phyloP scores from a whole-genome alignment of 2,113 vertebrate species.

The Cottus gobio region DNA sequence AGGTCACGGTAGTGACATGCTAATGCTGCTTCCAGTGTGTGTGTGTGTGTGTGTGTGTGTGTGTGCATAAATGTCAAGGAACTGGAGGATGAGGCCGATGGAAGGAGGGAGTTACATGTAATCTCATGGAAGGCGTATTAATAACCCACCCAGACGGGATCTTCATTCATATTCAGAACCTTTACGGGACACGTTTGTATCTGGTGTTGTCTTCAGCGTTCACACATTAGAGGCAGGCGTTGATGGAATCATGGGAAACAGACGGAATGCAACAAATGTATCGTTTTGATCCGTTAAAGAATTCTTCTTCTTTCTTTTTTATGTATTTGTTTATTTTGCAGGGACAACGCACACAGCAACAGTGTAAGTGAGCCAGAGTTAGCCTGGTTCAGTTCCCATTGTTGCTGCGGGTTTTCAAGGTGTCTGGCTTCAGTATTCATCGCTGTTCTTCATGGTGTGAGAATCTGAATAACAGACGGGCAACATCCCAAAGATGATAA shows the following conservation, averaged over 20 bases:
- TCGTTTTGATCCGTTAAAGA: too few species aligned
- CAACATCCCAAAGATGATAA: constrained; percentile 34
- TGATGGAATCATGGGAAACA: too few species aligned
- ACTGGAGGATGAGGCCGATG: constrained; percentile 31
- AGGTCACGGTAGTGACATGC: constrained; percentile 78
- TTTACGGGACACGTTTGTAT: too few species aligned
- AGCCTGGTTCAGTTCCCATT: too few species aligned
- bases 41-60: constrained; percentile 3
- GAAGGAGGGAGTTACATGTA: constrained; percentile 4
- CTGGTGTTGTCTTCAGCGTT: too few species aligned
- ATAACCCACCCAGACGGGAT: not conserved
- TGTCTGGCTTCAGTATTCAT: not conserved
- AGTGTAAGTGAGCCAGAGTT: too few species aligned
- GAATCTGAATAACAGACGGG: constrained; percentile 32
- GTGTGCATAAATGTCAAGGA: constrained; percentile 47
- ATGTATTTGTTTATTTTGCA: too few species aligned
- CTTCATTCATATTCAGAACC: not conserved
- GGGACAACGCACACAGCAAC: too few species aligned
- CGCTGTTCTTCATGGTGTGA: constrained; percentile 38
- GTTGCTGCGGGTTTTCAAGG: constrained; percentile 12
- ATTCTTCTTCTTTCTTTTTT: too few species aligned
- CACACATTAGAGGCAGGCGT: too few species aligned
- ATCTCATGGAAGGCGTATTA: not conserved
- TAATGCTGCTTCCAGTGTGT: constrained; percentile 69
- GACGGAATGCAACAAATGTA: too few species aligned